These are phyloP conservation scores for Stylophora pistillata DNA, from an alignment of 64 coral and sea anemone species.

Conservation along the genomic window DNA sequence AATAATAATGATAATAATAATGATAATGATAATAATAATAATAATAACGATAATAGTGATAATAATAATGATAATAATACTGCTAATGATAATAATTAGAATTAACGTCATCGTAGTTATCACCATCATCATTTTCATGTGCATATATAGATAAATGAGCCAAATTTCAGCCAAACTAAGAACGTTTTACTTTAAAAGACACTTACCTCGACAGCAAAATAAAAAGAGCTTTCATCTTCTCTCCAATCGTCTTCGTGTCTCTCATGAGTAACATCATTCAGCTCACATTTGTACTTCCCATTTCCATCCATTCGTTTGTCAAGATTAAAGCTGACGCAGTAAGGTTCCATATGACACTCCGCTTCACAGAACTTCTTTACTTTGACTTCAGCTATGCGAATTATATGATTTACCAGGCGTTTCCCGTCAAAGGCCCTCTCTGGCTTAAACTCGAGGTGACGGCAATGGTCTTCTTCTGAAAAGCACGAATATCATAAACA, in stretches of 20 bases:
- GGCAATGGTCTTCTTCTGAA: background rate
- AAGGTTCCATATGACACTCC: background rate
- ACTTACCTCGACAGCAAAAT: background rate
- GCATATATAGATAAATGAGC: no score
- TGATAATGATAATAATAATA: no score
- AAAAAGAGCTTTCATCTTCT: background rate
- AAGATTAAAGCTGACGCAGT: conserved; percentile 7
- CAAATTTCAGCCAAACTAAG: no score
- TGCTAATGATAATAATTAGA: no score
- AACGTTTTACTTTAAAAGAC: no score
- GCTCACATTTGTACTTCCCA: background rate
- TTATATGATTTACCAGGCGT: background rate
- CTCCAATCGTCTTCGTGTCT: background rate
- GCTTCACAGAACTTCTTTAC: background rate
- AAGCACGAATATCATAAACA: no score
- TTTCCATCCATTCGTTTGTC: background rate
- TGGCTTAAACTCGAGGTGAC: background rate
- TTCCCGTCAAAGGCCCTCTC: background rate
- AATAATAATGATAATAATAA: no score
- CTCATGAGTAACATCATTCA: background rate
- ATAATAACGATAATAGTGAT: no score
- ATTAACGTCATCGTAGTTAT: no score
- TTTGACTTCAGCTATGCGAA: background rate
- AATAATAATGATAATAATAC: no score
- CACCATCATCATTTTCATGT: no score